Evolutionary conservation across 2,888 invertebrate species (phyloP), one percentile per base, ranked within the genome.

Genomic region (Hemistola chrysoprasaria): DNA sequence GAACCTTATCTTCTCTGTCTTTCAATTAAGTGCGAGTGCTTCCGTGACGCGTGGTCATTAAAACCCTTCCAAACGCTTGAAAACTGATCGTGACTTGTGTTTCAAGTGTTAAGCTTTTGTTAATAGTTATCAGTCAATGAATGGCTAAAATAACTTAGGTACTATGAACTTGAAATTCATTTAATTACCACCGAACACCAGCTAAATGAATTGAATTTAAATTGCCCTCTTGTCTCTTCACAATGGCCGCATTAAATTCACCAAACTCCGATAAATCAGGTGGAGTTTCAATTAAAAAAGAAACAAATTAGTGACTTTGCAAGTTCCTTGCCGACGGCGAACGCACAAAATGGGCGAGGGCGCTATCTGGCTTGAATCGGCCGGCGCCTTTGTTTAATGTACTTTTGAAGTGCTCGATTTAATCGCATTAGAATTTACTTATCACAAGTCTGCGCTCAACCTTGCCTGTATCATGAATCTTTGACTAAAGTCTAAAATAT

Each of bases 301-400:
- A 48, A 48, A 44, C 50, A 56, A 54, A 52, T 50, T 48, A 42
- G 47, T 58, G 63, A 63, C 56, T 53, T 47, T 40, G 57, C 56
- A 56, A 49, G 37, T 52, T 33, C 43, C 34, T 26, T 22, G 21
- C 20, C 25, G n/a, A n/a, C n/a, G n/a, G n/a, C n/a, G n/a, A n/a
- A n/a, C n/a, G n/a, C n/a, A n/a, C n/a, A n/a, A n/a, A n/a, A n/a
- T n/a, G n/a, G n/a, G n/a, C 16, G 16, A 46, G 47, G 40, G 43
- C 50, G 50, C 50, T 62, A 54, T 62, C 53, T 51, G 35, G 38
- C 36, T 42, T 50, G 56, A 53, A 53, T 47, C 61, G 50, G 56
- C 51, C 53, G 62, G 56, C 53, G 61, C 62, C 56, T 55, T 48
- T 50, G 42, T 50, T 52, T 58, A 59, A 65, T 60, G 53, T 48